Evolutionary conservation across 2,797 vertebrate species (phyloP), one percentile per base, ranked within the genome.

Genomic region (Phataginus tricuspis): DNA sequence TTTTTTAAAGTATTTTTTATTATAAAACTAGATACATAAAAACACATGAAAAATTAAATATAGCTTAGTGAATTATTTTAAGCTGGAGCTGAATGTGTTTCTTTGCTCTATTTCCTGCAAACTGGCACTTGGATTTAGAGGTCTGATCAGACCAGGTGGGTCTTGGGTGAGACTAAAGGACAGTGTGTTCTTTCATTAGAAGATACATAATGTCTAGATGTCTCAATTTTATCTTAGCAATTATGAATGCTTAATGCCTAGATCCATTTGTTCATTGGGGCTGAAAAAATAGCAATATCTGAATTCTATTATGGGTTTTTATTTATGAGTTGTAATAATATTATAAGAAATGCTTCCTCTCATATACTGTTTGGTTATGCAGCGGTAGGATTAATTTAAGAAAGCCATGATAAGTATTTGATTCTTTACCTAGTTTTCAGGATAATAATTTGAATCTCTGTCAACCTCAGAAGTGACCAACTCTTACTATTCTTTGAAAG

Each of bases 401-500:
- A 85, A 74, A 57, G 13, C 7, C 8, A 34, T 19, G 15, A 63
- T 45, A 25, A 57, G 55, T 68, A n/a, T 31, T 88, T 27, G 4
- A 57, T 78, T 79, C 11, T 34, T 82, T 69, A 42, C 45, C 27
- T 13, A 23, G 12, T 84, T 55, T 80, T 64, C 19, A 57, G 37
- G 66, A 75, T 15, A 64, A 3, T 51, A 29, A 37, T 89, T 83
- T 80, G 59, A n/a, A 63, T 78, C 2, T 71, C 39, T 78, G 2
- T n/a, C 51, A 95, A 31, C 4, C 29, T 95, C 29, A 78, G 42
- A 88, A 87, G 11, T 61, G 16, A 53, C 19, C 1, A 19, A 39
- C 57, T 71, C 27, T 91, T 95, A 25, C 12, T 86, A 31, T 85
- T 39, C 37, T 84, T 87, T 64, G 23, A 95, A 91, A 15, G 61